Evolutionary conservation across 2,888 invertebrate genomes (phyloP), one percentile per base, ranked within the genome.

Genomic region (Lycaena phlaeas): DNA sequence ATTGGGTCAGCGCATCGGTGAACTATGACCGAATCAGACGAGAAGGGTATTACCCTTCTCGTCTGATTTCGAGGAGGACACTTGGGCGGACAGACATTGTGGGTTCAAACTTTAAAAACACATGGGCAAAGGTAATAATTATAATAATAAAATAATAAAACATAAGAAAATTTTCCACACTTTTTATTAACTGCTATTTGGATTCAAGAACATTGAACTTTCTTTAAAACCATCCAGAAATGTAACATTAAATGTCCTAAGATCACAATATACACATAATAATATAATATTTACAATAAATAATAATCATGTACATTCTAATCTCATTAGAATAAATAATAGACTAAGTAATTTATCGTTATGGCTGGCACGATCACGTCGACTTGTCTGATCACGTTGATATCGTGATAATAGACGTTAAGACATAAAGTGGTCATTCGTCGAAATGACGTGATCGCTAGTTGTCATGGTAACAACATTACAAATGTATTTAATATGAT

Each of bases 201-300:
- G 64, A 64, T 64, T 68, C 59, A 59, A 68, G 22, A 71, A 76
- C 74, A 72, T 70, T 64, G 53, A 69, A 46, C 53, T 63, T 59
- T 64, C 31, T 41, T 49, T 51, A 47, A 51, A 40, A 52, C 40
- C 48, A 44, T 49, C 42, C 44, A 58, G 58, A 64, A 53, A 27
- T 36, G 29, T 46, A 47, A 45, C 45, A 36, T 38, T 42, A 43
- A 43, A 41, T 40, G 17, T 59, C 61, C 70, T 76, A 76, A 65
- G 63, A 78, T 78, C 78, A 78, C 76, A 74, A 75, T 74, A 68
- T 68, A 64, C 53, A 65, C 57, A 59, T 61, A 64, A 59, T 48
- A 48, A 45, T 54, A 62, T 53, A 61, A 53, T 77, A 74, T 76
- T 69, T 73, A 77, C 75, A 77, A 66, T 72, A 69, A 74, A 73